Conservation (phyloP, 2,797 vertebrate genomes). For the Gymnoscopelus braueri region DNA sequence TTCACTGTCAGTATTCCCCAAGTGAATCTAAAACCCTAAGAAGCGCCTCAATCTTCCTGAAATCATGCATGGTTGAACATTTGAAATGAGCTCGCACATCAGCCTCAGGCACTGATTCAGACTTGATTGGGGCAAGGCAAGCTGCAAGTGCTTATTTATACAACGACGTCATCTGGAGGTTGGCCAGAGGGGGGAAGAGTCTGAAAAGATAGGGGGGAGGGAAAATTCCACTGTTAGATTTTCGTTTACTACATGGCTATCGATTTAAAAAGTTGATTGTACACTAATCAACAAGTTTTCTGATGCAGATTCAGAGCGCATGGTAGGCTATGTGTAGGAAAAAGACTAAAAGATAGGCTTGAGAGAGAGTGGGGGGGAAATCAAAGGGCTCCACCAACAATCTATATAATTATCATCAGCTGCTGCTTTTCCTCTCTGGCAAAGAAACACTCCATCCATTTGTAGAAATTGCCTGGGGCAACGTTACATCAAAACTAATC, state of each 20-base stretch:
- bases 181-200: constrained; percentile 82
- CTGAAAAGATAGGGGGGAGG: constrained; percentile 4
- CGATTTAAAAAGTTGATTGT: constrained; percentile 82
- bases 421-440: constrained; percentile 97
- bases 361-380: constrained; percentile 61
- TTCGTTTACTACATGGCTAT: constrained; percentile 70
- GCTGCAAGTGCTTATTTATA: constrained; percentile 93
- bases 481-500: constrained; percentile 99
- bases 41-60: constrained; percentile 82
- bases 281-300: constrained; percentile 90
- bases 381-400: constrained; percentile 89
- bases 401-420: constrained; percentile 99
- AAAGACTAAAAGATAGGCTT: constrained; percentile 64
- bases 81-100: constrained; percentile 93
- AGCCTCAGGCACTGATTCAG: constrained; percentile 91
- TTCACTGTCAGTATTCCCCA: constrained; percentile 54
- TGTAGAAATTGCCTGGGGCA: constrained; percentile 94
- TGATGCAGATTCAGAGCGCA: constrained; percentile 71
- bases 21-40: constrained; percentile 73
- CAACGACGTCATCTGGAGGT: constrained; percentile 89
- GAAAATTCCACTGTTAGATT: constrained; percentile 47
- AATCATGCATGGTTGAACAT: constrained; percentile 90
- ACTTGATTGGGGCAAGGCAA: constrained; percentile 94
- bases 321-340: constrained; percentile 64
- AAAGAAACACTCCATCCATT: constrained; percentile 99